phyloP scores from a whole-genome alignment of 1,140 invertebrate species.

The Diploscapter pachys region DNA sequence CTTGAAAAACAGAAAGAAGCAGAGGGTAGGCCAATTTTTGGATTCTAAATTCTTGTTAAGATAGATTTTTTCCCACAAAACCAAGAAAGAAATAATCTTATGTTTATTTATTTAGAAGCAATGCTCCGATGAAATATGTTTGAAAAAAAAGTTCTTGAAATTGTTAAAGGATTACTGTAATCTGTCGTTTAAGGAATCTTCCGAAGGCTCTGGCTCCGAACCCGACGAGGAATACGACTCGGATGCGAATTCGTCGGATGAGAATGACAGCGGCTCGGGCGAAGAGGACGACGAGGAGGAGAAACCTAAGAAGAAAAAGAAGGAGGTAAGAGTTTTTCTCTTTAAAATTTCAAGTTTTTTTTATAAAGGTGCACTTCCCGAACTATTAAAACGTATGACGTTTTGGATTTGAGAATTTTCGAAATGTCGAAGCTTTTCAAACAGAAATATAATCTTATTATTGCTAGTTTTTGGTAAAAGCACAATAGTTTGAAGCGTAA shows the following conservation, averaged over 20 bases:
- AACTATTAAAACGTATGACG: neutral
- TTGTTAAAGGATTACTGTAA: too few relatives aligned
- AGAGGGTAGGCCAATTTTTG: constrained; percentile 53
- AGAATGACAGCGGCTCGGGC: constrained; percentile 6
- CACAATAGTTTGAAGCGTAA: constrained; percentile 18
- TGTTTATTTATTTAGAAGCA: too few relatives aligned
- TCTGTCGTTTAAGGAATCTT: constrained; percentile 52
- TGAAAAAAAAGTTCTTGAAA: too few relatives aligned
- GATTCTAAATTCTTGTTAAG: too few relatives aligned
- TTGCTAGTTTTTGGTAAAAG: constrained; percentile 12
- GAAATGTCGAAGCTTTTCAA: too few relatives aligned
- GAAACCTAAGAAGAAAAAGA: constrained; percentile 13
- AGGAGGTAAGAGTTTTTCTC: neutral
- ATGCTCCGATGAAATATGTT: too few relatives aligned
- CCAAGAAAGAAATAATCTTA: too few relatives aligned
- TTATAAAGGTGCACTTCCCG: too few relatives aligned
- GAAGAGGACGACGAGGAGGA: constrained; percentile 21
- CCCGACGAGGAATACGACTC: constrained; percentile 57
- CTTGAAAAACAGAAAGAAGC: constrained; percentile 51
- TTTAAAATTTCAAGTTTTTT: neutral
- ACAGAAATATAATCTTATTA: neutral
- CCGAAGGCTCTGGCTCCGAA: constrained; percentile 51
- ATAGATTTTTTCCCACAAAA: too few relatives aligned
- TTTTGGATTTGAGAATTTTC: neutral
- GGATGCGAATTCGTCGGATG: constrained; percentile 8